A percentile compares a stretch with the other conserved stretches of the same genome.
Conservation (phyloP, 2,888 invertebrate genomes). For the Crepidodera aurea region DNA sequence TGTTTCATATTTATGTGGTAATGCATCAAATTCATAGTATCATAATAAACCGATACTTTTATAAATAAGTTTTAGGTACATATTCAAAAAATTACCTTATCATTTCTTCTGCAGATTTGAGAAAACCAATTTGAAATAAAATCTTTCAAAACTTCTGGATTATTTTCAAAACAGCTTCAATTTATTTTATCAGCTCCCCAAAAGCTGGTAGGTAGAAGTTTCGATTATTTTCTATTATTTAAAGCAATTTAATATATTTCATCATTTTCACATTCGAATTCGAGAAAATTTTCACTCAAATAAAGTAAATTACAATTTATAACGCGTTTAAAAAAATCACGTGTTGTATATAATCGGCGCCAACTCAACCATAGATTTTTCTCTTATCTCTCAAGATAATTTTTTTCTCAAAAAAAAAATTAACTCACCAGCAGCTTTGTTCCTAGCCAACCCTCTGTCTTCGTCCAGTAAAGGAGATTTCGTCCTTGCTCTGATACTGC, state of each 20-base stretch:
- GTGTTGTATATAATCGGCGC: conserved; percentile 1
- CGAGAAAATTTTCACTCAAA: not conserved
- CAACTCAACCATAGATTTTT: not conserved
- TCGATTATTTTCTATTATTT: too few species aligned
- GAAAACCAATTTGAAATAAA: too few species aligned
- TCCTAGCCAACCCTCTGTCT: conserved; percentile 51
- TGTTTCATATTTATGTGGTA: too few species aligned
- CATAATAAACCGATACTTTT: too few species aligned
- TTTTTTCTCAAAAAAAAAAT: not conserved
- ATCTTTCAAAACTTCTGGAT: too few species aligned
- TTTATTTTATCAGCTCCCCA: too few species aligned
- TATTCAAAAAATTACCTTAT: too few species aligned
- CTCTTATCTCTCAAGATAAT: not conserved
- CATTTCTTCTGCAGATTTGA: too few species aligned
- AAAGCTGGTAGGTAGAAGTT: too few species aligned
- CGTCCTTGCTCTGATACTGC: conserved; percentile 46
- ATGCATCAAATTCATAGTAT: too few species aligned
- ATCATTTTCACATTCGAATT: not conserved
- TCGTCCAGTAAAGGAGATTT: conserved; percentile 56
- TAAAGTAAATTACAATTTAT: not conserved
- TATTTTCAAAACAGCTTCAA: too few species aligned
- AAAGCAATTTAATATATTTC: not conserved
- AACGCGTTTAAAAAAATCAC: conserved; percentile 10
- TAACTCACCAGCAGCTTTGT: conserved; percentile 56
- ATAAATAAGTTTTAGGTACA: too few species aligned